phyloP scores from a whole-genome alignment of 2,797 vertebrate species.

The Karalla daura region DNA sequence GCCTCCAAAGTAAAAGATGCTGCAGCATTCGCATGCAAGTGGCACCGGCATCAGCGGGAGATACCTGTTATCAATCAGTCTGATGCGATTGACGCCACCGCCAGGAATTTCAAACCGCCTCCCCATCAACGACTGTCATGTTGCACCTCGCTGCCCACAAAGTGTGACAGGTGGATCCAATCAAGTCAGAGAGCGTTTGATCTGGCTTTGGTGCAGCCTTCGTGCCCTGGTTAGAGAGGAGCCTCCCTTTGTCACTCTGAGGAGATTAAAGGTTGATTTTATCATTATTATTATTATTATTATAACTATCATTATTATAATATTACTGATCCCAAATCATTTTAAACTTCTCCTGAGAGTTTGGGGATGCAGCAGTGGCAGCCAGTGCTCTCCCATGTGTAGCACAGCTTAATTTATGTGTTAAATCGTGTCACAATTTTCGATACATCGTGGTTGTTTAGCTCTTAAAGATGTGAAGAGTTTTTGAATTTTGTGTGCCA shows the following conservation, averaged over 20 bases:
- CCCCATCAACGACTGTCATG: neutral
- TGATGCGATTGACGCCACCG: slow-evolving; percentile 7
- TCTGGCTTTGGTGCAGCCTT: slow-evolving; percentile 46
- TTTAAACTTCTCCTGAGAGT: slow-evolving; percentile 29
- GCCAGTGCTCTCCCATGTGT: neutral
- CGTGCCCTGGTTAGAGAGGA: slow-evolving; percentile 17
- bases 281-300: too few relatives aligned
- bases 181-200: slow-evolving; percentile 38
- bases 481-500: neutral
- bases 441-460: slow-evolving; percentile 15
- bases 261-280: slow-evolving; percentile 7
- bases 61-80: slow-evolving; percentile 25
- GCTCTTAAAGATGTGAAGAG: slow-evolving; percentile 3
- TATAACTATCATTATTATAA: too few relatives aligned
- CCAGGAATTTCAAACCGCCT: slow-evolving; percentile 3
- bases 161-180: slow-evolving; percentile 47
- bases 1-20: neutral
- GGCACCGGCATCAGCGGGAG: neutral
- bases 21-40: slow-evolving; percentile 4
- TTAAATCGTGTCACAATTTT: slow-evolving; percentile 14
- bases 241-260: neutral
- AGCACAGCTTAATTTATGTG: neutral
- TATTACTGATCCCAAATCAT: slow-evolving; percentile 4
- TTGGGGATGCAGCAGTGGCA: slow-evolving; percentile 9
- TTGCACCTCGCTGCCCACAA: slow-evolving; percentile 21